These are phyloP conservation scores for Nestor notabilis DNA, from an alignment of 2,113 vertebrate species.

Conservation along the genomic window DNA sequence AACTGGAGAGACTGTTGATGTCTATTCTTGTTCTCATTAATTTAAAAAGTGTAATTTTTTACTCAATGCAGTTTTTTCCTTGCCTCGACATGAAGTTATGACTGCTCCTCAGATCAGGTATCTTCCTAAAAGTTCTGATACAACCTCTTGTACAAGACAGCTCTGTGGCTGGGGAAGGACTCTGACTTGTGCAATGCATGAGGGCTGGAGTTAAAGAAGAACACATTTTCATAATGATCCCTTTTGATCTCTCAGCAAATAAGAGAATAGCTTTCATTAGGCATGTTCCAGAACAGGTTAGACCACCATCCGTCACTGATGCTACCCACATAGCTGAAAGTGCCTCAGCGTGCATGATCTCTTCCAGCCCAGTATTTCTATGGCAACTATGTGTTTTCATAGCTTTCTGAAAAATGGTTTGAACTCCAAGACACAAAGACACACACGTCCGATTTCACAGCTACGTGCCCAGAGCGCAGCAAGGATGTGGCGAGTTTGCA, in stretches of 20 bases:
- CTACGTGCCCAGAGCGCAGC: neutral
- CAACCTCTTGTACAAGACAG: neutral
- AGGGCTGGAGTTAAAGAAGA: conserved; percentile 10
- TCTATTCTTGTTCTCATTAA: neutral
- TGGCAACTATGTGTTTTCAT: neutral
- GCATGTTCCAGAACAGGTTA: conserved; percentile 19
- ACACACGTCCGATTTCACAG: neutral
- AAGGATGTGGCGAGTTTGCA: neutral
- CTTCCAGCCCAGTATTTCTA: conserved; percentile 10
- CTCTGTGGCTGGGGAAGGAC: neutral
- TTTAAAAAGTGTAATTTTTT: neutral
- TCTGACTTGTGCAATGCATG: neutral
- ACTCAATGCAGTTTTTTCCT: neutral
- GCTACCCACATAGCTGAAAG: neutral
- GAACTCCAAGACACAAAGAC: neutral
- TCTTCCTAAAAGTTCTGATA: neutral
- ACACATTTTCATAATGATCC: neutral
- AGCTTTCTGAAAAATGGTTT: neutral
- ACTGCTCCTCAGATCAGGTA: neutral
- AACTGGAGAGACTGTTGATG: neutral
- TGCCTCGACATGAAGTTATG: neutral
- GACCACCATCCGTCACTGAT: conserved; percentile 26
- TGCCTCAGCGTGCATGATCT: neutral
- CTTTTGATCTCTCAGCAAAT: conserved; percentile 28
- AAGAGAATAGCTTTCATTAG: conserved; percentile 25